Base-by-base conservation (phyloP, 2,113 vertebrate genomes). In the Theristicus caerulescens region DNA sequence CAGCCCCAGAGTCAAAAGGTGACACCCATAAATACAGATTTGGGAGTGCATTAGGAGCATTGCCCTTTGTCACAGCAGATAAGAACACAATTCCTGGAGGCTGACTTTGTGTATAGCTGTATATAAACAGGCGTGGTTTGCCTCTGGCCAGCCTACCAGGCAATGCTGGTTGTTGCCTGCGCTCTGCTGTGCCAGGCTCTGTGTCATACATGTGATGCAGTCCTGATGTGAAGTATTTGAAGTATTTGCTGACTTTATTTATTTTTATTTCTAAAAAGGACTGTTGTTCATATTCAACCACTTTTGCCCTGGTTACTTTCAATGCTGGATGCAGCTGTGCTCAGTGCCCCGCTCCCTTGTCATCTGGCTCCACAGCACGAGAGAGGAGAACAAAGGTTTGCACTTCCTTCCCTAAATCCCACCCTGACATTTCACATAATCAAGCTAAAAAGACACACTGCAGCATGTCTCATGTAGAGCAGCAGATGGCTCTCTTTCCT, bases 401-500 rank as follows among this genome's bases (percentile, higher is more conserved):
- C 27, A 17, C 8, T 77, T 92, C 31, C 46, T 79, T 90, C 22
- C 40, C 46, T 83, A 62, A 73, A 78, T 71, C 25, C 34, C 36
- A 40, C 7, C 10, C 26, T 40, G 51, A 58, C 26, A 6, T 80
- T 80, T 70, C 22, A 46, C 21, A 47, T 46, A 22, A 62, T 38
- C 8, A 4, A 6, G 18, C 51, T 55, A 25, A 54, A 70, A 71
- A 58, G 54, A 46, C 8, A 12, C 4, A 1, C 80, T 32, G 61
- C 58, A 78, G 77, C 52, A 40, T 55, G 17, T 54, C 62, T 66
- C 1, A 0, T 49, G 29, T 14, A 38, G 20, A 88, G 42, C 94
- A 95, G 90, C 91, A 96, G 90, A 46, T 95, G 95, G 80, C 90
- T 74, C 94, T 92, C 76, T 96, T 88, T 92, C 73, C 86, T 89